These are phyloP conservation scores for Crotalus horridus DNA, from an alignment of 2,113 vertebrate genomes.

Conservation along the genomic window DNA sequence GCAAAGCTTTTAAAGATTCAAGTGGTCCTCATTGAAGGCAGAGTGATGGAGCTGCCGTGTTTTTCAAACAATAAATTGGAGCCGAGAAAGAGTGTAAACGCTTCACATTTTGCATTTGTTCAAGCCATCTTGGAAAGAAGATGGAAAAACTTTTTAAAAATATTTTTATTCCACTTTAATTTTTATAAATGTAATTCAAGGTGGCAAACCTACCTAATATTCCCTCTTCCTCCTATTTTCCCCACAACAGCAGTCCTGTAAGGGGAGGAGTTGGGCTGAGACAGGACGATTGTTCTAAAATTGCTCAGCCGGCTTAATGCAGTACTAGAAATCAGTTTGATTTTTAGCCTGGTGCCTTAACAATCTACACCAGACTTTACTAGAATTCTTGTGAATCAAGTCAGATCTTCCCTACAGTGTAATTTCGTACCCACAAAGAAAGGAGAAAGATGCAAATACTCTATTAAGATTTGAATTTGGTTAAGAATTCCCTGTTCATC, in stretches of 20 bases:
- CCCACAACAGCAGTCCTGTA: not conserved
- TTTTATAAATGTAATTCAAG: not conserved
- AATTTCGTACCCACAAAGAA: not conserved
- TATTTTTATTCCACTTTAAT: not conserved
- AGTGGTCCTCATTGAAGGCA: not conserved
- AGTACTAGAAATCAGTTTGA: not conserved
- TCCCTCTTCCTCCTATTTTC: not conserved
- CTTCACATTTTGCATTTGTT: not conserved
- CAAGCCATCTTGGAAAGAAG: not conserved
- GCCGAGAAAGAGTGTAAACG: no score
- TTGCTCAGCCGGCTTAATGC: not conserved
- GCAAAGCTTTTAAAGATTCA: not conserved
- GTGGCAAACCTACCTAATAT: not conserved
- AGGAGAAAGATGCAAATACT: no score
- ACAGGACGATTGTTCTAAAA: not conserved
- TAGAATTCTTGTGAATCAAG: not conserved
- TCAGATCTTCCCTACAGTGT: not conserved
- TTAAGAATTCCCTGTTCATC: not conserved
- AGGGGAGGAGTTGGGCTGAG: not conserved
- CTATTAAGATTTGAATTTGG: not conserved
- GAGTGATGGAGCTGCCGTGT: not conserved
- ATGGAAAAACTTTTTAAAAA: not conserved
- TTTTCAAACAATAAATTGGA: not conserved
- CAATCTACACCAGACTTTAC: not conserved
- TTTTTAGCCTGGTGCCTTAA: not conserved